These are phyloP conservation scores for Callipepla squamata DNA, from an alignment of 2,113 vertebrate genomes.

Conservation along the genomic window DNA sequence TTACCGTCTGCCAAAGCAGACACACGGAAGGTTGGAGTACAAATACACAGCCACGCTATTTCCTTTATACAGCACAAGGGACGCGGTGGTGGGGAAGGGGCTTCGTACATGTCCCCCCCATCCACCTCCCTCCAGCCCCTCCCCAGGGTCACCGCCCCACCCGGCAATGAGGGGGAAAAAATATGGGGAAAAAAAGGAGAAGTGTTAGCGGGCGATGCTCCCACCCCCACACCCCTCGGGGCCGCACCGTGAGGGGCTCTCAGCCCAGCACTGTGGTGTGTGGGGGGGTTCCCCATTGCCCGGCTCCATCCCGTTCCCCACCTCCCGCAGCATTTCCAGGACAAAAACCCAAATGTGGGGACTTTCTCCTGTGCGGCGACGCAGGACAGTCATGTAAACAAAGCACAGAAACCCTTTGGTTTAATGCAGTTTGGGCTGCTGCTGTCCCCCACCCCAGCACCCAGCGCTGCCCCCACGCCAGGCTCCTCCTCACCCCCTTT, in stretches of 20 bases:
- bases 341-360: constrained; percentile 32
- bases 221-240: background rate
- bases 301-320: background rate
- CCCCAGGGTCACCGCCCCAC: constrained; percentile 20
- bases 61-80: constrained; percentile 85
- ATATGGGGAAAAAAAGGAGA: background rate
- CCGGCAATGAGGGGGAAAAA: background rate
- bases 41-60: constrained; percentile 82
- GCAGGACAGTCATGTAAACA: constrained; percentile 61
- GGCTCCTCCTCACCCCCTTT: background rate
- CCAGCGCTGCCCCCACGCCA: background rate
- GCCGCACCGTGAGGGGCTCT: background rate
- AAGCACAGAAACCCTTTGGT: constrained; percentile 72
- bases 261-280: background rate
- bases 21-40: constrained; percentile 88
- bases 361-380: background rate
- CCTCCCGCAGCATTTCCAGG: constrained; percentile 19
- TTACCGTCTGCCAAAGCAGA: constrained; percentile 88
- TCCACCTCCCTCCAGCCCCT: background rate
- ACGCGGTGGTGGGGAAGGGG: constrained; percentile 23
- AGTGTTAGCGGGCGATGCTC: background rate
- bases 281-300: background rate
- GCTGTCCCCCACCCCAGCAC: background rate
- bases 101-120: constrained; percentile 37
- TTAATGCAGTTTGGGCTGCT: constrained; percentile 31